phyloP scores from a whole-genome alignment of 2,113 vertebrate species.

The Bubo bubo region DNA sequence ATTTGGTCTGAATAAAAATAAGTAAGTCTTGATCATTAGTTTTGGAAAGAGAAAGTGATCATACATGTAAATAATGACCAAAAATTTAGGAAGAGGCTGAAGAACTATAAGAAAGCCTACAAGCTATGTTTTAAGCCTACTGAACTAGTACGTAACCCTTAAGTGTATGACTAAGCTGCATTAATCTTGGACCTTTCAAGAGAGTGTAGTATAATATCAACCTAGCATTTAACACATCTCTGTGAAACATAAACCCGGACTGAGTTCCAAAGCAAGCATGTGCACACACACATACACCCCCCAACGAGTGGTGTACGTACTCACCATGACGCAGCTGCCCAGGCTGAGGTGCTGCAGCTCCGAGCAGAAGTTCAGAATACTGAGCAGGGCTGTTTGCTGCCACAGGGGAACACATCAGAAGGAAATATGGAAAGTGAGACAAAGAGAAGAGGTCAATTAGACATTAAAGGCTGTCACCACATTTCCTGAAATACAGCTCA shows the following conservation, averaged over 20 bases:
- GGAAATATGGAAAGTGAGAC: slow-evolving; percentile 71
- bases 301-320: slow-evolving; percentile 8
- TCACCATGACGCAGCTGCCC: slow-evolving; percentile 95
- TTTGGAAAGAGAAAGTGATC: neutral
- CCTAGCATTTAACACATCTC: neutral
- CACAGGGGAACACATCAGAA: slow-evolving; percentile 72
- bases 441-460: slow-evolving; percentile 83
- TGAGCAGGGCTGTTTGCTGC: slow-evolving; percentile 96
- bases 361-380: slow-evolving; percentile 94
- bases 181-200: neutral
- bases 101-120: neutral
- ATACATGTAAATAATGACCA: neutral
- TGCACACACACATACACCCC: rapidly evolving
- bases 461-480: slow-evolving; percentile 82
- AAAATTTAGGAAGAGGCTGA: neutral
- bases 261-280: neutral
- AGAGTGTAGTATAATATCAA: neutral
- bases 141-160: neutral
- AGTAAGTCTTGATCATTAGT: neutral
- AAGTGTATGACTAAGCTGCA: neutral
- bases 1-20: neutral
- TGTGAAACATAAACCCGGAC: neutral
- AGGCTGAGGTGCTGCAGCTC: slow-evolving; percentile 94
- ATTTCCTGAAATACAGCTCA: slow-evolving; percentile 76
- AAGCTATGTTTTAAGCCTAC: neutral